phyloP scores from a whole-genome alignment of 2,888 invertebrate species.

The Scotopteryx bipunctaria region DNA sequence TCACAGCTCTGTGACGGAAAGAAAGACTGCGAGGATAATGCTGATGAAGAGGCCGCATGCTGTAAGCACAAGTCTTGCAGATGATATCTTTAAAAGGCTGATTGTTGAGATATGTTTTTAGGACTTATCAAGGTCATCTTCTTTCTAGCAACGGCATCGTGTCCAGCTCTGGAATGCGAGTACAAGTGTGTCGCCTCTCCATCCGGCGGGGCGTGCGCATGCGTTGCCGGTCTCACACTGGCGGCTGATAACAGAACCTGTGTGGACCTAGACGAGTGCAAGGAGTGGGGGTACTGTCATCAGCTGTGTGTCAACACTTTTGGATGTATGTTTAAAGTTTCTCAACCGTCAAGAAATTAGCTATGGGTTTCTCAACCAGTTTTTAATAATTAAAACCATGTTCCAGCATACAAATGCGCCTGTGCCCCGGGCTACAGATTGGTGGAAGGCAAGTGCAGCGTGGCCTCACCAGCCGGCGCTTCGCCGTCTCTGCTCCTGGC shows the following conservation, averaged over 20 bases:
- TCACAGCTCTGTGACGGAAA: constrained; percentile 95
- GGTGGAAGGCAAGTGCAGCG: constrained; percentile 84
- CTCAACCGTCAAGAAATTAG: no score
- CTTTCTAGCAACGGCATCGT: constrained; percentile 90
- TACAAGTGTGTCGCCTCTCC: constrained; percentile 96
- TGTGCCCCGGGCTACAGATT: constrained; percentile 91
- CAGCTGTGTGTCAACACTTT: constrained; percentile 96
- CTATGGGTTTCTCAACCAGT: no score
- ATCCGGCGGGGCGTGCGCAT: constrained; percentile 94
- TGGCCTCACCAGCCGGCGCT: constrained; percentile 80
- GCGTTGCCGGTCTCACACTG: constrained; percentile 93
- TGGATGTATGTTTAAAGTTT: constrained; percentile 76
- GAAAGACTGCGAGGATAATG: constrained; percentile 94
- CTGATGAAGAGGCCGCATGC: constrained; percentile 94
- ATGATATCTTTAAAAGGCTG: not conserved
- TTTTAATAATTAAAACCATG: no score
- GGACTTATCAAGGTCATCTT: no score
- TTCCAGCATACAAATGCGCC: constrained; percentile 88
- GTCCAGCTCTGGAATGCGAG: constrained; percentile 93
- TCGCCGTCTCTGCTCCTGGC: constrained; percentile 78
- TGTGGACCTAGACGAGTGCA: constrained; percentile 95
- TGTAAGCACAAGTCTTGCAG: constrained; percentile 86
- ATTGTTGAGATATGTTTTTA: no score
- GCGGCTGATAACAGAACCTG: constrained; percentile 93
- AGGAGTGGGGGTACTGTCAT: constrained; percentile 97